These are phyloP conservation scores for Bugula neritina DNA, from an alignment of 2,888 invertebrate genomes.

Conservation along the genomic window DNA sequence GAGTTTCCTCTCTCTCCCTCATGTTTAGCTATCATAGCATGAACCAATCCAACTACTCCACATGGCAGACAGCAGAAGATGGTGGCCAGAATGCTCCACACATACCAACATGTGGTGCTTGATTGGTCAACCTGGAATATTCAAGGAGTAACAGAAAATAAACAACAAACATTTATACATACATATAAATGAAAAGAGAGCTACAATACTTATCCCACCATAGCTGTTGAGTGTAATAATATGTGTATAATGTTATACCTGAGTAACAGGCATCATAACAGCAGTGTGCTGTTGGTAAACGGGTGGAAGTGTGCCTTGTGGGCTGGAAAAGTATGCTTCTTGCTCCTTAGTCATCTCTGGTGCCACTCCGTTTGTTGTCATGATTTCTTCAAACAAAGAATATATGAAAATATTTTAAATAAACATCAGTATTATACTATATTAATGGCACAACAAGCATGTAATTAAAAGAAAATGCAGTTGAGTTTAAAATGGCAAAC, in stretches of 20 bases:
- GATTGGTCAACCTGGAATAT: not conserved
- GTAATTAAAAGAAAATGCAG: no score
- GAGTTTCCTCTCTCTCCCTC: slow-evolving; percentile 25
- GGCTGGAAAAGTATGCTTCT: not conserved
- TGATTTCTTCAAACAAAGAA: not conserved
- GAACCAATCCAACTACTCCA: slow-evolving; percentile 18
- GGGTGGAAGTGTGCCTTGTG: not conserved
- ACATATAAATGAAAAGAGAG: no score
- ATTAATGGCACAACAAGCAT: no score
- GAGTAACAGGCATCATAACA: not conserved
- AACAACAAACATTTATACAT: no score
- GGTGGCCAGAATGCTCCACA: slow-evolving; percentile 8
- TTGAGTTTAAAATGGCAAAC: no score
- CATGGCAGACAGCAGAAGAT: slow-evolving; percentile 25
- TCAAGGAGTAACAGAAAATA: no score
- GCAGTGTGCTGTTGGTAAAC: not conserved
- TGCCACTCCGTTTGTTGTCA: not conserved
- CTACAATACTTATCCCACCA: no score
- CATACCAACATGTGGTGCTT: slow-evolving; percentile 18
- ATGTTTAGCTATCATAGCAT: slow-evolving; percentile 23
- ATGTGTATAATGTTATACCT: not conserved
- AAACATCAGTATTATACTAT: no score
- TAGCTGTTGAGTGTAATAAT: not conserved
- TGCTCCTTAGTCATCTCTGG: not conserved
- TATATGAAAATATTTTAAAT: no score